A percentile compares a stretch with the other conserved stretches of the same genome.
Evolutionary conservation across 2,797 vertebrate species (phyloP).

Genomic region (Xenops minutus): DNA sequence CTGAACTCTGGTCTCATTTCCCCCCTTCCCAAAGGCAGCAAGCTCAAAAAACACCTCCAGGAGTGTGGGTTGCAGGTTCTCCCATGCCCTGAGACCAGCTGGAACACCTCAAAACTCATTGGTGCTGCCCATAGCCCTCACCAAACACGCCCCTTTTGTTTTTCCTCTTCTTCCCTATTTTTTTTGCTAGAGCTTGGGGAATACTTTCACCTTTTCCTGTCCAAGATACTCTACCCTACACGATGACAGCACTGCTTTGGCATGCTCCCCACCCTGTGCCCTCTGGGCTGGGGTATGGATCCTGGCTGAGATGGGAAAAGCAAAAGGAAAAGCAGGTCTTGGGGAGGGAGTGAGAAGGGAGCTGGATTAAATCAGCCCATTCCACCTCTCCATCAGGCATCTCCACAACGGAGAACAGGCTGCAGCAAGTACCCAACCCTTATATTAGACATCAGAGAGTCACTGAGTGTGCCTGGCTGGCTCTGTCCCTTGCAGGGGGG

Average conservation of each 20-base stretch:
- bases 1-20: neutral
- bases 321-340: neutral
- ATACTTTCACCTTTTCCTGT: neutral
- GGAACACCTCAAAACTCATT: neutral
- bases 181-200: neutral
- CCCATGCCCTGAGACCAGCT: rapidly evolving
- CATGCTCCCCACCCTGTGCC: rapidly evolving
- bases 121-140: neutral
- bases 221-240: neutral
- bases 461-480: rapidly evolving
- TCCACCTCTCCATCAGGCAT: neutral
- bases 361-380: neutral
- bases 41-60: neutral
- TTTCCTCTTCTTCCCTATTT: neutral
- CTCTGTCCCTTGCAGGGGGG: neutral
- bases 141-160: rapidly evolving
- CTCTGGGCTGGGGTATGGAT: neutral
- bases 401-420: rapidly evolving
- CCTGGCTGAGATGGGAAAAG: neutral
- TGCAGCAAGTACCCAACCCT: neutral
- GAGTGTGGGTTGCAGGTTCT: rapidly evolving
- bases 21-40: neutral
- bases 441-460: neutral
- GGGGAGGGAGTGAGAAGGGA: neutral
- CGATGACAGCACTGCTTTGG: rapidly evolving